Percentiles rank a stretch among this genome's conserved stretches.
Conservation (phyloP, 2,888 invertebrate genomes). For the Chrysolina americana region DNA sequence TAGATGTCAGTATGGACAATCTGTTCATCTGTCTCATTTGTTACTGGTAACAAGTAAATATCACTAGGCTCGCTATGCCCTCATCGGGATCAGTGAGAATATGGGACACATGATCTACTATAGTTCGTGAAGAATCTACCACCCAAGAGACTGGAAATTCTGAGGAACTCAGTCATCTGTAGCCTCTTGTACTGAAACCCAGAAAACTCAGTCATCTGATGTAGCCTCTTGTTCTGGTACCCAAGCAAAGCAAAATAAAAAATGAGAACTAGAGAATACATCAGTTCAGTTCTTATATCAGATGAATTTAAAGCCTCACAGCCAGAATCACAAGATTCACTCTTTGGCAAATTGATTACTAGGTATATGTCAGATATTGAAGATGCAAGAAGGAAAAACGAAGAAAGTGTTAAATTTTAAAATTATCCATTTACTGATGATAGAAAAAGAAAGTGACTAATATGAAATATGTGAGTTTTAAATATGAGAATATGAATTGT, state of each 20-base stretch:
- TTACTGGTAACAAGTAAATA: background rate
- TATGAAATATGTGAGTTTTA: too few species aligned
- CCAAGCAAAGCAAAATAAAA: background rate
- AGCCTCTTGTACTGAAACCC: background rate
- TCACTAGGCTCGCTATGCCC: background rate
- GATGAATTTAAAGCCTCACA: background rate
- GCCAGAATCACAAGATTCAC: too few species aligned
- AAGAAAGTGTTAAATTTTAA: too few species aligned
- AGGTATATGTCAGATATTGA: too few species aligned
- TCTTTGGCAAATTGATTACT: too few species aligned
- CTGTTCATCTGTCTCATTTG: background rate
- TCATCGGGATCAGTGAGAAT: background rate
- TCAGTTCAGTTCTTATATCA: background rate
- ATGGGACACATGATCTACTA: background rate
- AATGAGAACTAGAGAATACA: background rate
- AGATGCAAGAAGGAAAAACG: too few species aligned
- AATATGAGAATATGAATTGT: too few species aligned
- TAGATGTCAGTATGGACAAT: background rate
- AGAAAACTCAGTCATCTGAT: background rate
- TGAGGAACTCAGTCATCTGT: background rate
- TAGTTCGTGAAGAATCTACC: background rate
- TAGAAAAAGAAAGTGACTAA: too few species aligned
- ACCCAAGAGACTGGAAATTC: background rate
- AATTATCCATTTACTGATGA: too few species aligned
- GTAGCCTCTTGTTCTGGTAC: background rate